Evolutionary conservation across 2,888 invertebrate genomes (phyloP).

Genomic region (Agriotes lineatus): DNA sequence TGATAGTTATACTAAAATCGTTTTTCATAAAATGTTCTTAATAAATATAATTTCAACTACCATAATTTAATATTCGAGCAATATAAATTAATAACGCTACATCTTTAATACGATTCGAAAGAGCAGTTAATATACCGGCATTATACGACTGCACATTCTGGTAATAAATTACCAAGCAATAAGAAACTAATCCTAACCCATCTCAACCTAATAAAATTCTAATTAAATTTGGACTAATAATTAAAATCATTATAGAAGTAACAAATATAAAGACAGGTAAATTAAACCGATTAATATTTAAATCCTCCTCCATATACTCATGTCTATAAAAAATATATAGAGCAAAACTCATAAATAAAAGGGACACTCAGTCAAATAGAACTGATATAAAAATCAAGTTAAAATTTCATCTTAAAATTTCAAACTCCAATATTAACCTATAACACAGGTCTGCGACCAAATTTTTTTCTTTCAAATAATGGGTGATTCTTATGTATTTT

Average conservation of each 20-base stretch:
- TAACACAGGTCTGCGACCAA: no score
- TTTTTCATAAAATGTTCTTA: constrained; percentile 66
- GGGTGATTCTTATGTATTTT: no score
- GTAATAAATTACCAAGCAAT: constrained; percentile 80
- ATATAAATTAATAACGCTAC: constrained; percentile 71
- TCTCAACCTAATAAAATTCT: constrained; percentile 80
- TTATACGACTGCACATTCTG: constrained; percentile 76
- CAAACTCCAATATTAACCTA: constrained; percentile 70
- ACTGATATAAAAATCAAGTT: constrained; percentile 68
- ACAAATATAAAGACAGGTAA: constrained; percentile 76
- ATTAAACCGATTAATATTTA: constrained; percentile 74
- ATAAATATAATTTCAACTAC: constrained; percentile 60
- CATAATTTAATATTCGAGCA: constrained; percentile 59
- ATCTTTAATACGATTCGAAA: constrained; percentile 83
- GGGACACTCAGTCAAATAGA: constrained; percentile 75
- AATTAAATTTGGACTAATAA: constrained; percentile 78
- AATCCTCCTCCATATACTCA: constrained; percentile 70
- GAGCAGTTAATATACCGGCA: constrained; percentile 78
- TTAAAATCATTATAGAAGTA: constrained; percentile 75
- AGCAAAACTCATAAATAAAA: constrained; percentile 71
- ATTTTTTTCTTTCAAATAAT: no score
- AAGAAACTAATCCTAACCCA: constrained; percentile 72
- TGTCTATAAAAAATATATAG: constrained; percentile 76
- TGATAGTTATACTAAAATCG: constrained; percentile 64
- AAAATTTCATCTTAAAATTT: constrained; percentile 69